Conservation (phyloP, 2,797 vertebrate genomes). For the Acanthopagrus latus region DNA sequence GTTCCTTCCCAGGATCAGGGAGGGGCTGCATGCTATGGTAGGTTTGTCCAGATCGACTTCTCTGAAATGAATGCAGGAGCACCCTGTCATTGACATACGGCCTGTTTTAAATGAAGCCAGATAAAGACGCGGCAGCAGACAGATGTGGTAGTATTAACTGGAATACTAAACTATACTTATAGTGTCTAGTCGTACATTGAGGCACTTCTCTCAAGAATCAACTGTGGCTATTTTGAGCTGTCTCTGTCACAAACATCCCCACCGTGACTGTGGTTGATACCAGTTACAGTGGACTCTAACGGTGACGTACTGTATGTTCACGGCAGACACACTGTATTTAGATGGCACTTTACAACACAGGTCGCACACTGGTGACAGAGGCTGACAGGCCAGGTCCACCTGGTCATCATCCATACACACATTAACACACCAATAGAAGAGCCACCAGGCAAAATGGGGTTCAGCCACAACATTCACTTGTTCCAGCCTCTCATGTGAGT, state of each 20-base stretch:
- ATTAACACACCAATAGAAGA: too few relatives aligned
- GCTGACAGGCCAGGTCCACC: too few relatives aligned
- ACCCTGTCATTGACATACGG: slow-evolving; percentile 18
- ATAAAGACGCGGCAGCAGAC: slow-evolving; percentile 27
- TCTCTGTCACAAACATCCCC: background rate
- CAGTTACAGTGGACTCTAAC: background rate
- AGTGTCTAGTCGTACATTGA: background rate
- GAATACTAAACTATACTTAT: background rate
- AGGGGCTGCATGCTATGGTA: slow-evolving; percentile 37
- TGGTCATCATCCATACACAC: too few relatives aligned
- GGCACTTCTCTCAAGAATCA: background rate
- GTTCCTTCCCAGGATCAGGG: slow-evolving; percentile 42
- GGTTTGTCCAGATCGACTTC: slow-evolving; percentile 1
- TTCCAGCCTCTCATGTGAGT: background rate
- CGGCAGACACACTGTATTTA: too few relatives aligned
- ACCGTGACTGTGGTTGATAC: background rate
- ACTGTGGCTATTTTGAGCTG: background rate
- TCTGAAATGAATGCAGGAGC: slow-evolving; percentile 35
- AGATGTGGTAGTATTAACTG: background rate
- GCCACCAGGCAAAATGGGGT: too few relatives aligned
- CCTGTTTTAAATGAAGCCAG: slow-evolving; percentile 6
- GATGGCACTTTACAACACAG: too few relatives aligned
- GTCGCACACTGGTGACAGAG: too few relatives aligned
- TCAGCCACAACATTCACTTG: too few relatives aligned
- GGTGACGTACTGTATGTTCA: too few relatives aligned